Evolutionary conservation across 2,797 vertebrate species (phyloP).

Genomic region (Ammospiza maritima): DNA sequence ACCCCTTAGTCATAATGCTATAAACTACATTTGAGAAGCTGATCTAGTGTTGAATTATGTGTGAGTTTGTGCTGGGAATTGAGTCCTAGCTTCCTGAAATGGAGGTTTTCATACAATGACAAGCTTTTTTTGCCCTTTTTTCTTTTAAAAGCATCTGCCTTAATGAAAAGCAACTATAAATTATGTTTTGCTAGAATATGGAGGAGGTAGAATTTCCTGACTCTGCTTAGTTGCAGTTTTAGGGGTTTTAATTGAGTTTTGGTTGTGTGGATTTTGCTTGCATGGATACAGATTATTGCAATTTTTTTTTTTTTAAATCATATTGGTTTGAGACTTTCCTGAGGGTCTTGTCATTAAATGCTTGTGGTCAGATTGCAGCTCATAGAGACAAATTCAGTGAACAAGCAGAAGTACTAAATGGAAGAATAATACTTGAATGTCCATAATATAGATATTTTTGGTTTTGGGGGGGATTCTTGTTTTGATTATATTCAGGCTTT

Average conservation of each 20-base stretch:
- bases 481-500: background rate
- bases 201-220: background rate
- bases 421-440: background rate
- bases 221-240: background rate
- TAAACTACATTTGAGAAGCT: conserved; percentile 62
- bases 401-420: background rate
- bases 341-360: background rate
- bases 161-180: conserved; percentile 18
- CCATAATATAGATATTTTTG: background rate
- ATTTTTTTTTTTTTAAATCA: background rate
- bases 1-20: conserved; percentile 72
- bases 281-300: background rate
- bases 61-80: conserved; percentile 66
- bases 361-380: background rate
- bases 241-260: background rate
- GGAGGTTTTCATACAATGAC: conserved; percentile 14
- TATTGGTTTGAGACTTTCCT: background rate
- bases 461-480: rapidly evolving
- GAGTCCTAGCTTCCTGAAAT: conserved; percentile 64
- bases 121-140: background rate
- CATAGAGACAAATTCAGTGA: background rate
- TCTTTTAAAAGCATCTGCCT: background rate
- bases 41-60: conserved; percentile 65
- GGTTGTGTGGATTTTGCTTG: background rate
- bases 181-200: background rate